These are phyloP conservation scores for Poecilia latipinna DNA, from an alignment of 2,113 vertebrate species.

Conservation along the genomic window DNA sequence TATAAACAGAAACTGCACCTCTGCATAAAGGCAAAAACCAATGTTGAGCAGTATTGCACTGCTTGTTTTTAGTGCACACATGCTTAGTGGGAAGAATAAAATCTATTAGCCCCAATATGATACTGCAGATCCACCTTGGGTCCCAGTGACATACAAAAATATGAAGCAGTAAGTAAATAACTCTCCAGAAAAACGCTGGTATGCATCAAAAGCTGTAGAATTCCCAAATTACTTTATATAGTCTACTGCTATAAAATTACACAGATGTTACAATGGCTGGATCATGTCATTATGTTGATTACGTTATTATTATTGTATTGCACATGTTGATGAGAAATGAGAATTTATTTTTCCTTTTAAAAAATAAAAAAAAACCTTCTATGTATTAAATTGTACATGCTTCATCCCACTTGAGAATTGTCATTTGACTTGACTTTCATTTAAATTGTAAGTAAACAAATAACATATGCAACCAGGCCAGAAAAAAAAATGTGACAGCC, in stretches of 20 bases:
- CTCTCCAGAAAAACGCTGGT: not conserved
- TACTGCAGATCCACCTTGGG: not conserved
- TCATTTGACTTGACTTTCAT: not conserved
- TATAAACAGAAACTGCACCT: not conserved
- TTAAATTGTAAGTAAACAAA: not conserved
- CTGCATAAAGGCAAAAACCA: slow-evolving; percentile 3
- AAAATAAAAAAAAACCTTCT: not conserved
- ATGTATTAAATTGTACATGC: no score
- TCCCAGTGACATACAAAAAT: not conserved
- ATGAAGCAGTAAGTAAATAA: not conserved
- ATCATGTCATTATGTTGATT: not conserved
- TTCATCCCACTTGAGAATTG: no score
- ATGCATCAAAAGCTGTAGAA: not conserved
- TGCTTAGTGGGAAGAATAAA: not conserved
- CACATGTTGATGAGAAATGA: no score
- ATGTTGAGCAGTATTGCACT: not conserved
- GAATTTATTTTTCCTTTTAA: not conserved
- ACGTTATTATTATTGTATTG: no score
- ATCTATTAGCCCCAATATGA: not conserved
- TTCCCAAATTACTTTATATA: not conserved
- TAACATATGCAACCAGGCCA: no score
- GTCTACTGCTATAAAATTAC: not conserved
- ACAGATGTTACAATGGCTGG: not conserved
- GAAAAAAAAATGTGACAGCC: no score
- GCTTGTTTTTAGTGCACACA: not conserved